Evolutionary conservation across 2,888 invertebrate genomes (phyloP).

Genomic region (Agriopis aurantiaria): DNA sequence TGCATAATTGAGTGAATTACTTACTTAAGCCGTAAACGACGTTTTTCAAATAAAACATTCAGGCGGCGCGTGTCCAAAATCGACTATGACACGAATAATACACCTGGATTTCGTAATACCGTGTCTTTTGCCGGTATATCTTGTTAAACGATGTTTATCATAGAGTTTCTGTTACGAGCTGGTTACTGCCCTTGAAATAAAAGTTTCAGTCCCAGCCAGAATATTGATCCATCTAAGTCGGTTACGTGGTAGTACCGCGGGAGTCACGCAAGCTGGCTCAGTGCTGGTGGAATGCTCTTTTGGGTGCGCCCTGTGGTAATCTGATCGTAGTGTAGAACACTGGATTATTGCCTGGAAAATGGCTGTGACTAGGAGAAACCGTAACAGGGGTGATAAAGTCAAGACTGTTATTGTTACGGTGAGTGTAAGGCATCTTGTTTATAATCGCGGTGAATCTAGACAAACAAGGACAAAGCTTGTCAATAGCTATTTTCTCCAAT

Average conservation of each 20-base stretch:
- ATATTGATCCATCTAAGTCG: conserved; percentile 67
- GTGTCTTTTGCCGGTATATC: conserved; percentile 22
- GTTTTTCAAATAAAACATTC: conserved; percentile 19
- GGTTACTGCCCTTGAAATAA: conserved; percentile 61
- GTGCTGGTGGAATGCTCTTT: conserved; percentile 60
- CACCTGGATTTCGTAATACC: conserved; percentile 26
- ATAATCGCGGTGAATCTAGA: not conserved
- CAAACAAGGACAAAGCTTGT: not conserved
- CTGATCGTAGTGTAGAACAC: conserved; percentile 39
- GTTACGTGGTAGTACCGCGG: conserved; percentile 58
- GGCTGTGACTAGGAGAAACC: conserved; percentile 54
- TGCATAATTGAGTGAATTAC: conserved; percentile 11
- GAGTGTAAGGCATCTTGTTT: conserved; percentile 17
- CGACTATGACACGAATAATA: conserved; percentile 23
- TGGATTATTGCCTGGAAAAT: conserved; percentile 43
- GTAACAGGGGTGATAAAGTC: conserved; percentile 52
- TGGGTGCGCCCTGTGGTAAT: conserved; percentile 59
- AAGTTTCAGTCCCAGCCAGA: conserved; percentile 57
- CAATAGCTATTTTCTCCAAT: not conserved
- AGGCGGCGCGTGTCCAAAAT: conserved; percentile 17
- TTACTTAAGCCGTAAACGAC: conserved; percentile 6
- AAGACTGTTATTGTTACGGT: conserved; percentile 42
- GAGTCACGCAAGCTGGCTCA: conserved; percentile 72
- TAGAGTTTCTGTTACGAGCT: conserved; percentile 20
- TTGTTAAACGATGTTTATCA: conserved; percentile 22